A percentile compares a stretch with the other conserved stretches of the same genome.
These are phyloP conservation scores for Sycophila texana DNA, from an alignment of 2,888 invertebrate genomes.

Conservation along the genomic window DNA sequence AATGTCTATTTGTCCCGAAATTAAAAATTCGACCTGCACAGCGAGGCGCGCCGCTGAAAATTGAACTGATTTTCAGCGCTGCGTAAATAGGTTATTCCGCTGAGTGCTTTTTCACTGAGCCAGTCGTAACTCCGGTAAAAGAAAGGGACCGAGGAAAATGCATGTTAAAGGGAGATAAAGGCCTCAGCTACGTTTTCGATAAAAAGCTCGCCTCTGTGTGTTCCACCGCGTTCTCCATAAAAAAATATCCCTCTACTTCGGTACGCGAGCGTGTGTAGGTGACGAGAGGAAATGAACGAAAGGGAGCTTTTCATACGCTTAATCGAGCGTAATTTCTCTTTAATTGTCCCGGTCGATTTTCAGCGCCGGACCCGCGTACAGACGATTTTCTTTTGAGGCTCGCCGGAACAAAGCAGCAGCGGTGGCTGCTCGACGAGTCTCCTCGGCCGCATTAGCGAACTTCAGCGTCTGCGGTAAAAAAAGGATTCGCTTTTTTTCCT, in stretches of 20 bases:
- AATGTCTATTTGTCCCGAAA: too few species aligned
- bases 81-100: conserved; percentile 17
- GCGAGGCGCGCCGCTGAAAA: too few species aligned
- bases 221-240: background rate
- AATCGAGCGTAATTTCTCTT: conserved; percentile 44
- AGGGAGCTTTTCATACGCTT: conserved; percentile 26
- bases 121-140: background rate
- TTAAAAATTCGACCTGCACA: too few species aligned
- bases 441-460: background rate
- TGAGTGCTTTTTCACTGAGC: background rate
- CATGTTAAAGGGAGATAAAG: conserved; percentile 5
- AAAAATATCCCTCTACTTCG: too few species aligned
- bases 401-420: too few species aligned
- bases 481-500: background rate
- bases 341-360: conserved; percentile 21
- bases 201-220: too few species aligned
- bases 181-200: background rate
- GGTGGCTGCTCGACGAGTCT: background rate
- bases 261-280: too few species aligned
- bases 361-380: background rate
- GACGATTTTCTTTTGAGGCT: too few species aligned
- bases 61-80: too few species aligned
- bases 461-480: background rate
- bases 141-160: background rate
- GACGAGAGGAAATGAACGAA: background rate